Evolutionary conservation across 2,888 invertebrate species (phyloP).

Genomic region (Eurytoma adleriae): DNA sequence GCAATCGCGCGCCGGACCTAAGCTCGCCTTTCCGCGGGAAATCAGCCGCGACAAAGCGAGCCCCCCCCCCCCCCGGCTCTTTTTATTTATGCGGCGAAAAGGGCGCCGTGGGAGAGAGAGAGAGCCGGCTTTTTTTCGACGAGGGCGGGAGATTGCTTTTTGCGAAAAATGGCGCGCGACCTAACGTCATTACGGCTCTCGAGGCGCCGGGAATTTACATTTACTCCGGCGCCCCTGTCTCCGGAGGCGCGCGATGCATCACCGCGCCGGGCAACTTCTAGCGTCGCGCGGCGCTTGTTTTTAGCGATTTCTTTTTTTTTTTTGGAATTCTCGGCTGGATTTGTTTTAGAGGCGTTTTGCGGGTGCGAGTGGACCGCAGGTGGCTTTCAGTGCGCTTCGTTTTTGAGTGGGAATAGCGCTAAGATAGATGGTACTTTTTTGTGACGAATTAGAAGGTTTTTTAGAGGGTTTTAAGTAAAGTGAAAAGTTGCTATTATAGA

Average conservation of each 20-base stretch:
- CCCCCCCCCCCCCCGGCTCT: background rate
- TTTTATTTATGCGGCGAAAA: conserved; percentile 32
- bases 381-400: too few species aligned
- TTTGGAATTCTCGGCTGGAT: background rate
- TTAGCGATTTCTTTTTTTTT: background rate
- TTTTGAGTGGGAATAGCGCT: background rate
- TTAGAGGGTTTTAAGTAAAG: too few species aligned
- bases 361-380: background rate
- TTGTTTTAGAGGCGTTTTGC: background rate
- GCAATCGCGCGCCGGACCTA: background rate
- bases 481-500: too few species aligned
- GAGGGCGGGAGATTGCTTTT: conserved; percentile 58
- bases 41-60: conserved; percentile 29
- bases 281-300: background rate
- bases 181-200: conserved; percentile 59
- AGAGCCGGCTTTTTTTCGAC: background rate
- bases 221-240: conserved; percentile 39
- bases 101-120: background rate
- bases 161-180: conserved; percentile 59
- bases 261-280: background rate
- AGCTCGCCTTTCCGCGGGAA: conserved; percentile 1
- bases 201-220: conserved; percentile 59
- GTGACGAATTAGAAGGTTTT: too few species aligned
- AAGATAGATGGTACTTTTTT: too few species aligned
- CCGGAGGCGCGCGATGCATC: conserved; percentile 36